These are phyloP conservation scores for Melanophora roralis DNA, from an alignment of 2,888 invertebrate genomes.

Conservation along the genomic window DNA sequence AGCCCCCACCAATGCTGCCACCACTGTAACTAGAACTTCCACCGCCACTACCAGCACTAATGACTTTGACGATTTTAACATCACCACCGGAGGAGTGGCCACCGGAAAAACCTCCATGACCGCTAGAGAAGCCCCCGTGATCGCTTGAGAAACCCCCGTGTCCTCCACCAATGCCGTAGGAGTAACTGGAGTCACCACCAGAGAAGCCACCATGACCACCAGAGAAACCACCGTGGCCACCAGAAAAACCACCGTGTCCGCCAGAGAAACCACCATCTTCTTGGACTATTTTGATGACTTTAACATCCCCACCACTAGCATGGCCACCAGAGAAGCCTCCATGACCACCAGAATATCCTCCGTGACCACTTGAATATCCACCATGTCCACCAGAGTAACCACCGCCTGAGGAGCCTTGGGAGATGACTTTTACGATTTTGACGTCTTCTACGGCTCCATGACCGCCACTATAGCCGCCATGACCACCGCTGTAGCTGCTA, in stretches of 20 bases:
- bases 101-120: constrained; percentile 40
- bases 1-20: neutral
- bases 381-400: constrained; percentile 29
- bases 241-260: constrained; percentile 33
- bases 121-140: constrained; percentile 44
- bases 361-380: constrained; percentile 19
- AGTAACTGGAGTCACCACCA: constrained; percentile 22
- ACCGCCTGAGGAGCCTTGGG: constrained; percentile 29
- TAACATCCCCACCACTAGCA: constrained; percentile 23
- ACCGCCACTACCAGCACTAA: constrained; percentile 59
- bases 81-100: constrained; percentile 50
- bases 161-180: constrained; percentile 9
- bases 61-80: constrained; percentile 65
- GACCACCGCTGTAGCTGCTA: constrained; percentile 27
- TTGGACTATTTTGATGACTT: constrained; percentile 33
- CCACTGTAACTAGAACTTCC: constrained; percentile 10
- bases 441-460: constrained; percentile 44
- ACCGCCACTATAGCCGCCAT: constrained; percentile 36
- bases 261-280: constrained; percentile 37
- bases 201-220: constrained; percentile 36
- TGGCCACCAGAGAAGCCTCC: constrained; percentile 3
- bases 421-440: constrained; percentile 52
- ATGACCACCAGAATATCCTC: constrained; percentile 28
- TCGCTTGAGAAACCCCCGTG: constrained; percentile 10
- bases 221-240: constrained; percentile 24